A percentile compares a stretch with the other conserved stretches of the same genome.
Evolutionary conservation across 2,113 vertebrate genomes (phyloP).

Genomic region (Pao palembangensis): DNA sequence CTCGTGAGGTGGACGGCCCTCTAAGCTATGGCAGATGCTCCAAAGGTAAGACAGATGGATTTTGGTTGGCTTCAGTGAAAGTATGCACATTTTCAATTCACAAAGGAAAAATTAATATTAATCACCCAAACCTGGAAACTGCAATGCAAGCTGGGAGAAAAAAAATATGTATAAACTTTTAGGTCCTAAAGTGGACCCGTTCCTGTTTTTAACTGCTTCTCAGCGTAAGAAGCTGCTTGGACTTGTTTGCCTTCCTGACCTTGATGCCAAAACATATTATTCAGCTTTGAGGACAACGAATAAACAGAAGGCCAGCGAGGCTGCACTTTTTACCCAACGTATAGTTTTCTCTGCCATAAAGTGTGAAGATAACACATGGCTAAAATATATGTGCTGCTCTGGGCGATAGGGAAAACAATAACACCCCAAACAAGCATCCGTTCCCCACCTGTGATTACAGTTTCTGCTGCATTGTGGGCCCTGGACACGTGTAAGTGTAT

Average conservation of each 20-base stretch:
- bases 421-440: slow-evolving; percentile 3
- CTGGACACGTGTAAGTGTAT: slow-evolving; percentile 16
- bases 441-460: slow-evolving; percentile 2
- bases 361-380: slow-evolving; percentile 3
- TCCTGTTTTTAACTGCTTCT: slow-evolving; percentile 2
- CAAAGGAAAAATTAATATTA: slow-evolving; percentile 59
- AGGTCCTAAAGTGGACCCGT: neutral
- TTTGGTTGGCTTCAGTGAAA: slow-evolving; percentile 46
- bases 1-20: slow-evolving; percentile 72
- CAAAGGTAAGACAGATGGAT: slow-evolving; percentile 79
- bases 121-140: slow-evolving; percentile 42
- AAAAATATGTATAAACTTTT: neutral
- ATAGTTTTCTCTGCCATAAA: slow-evolving; percentile 9
- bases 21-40: slow-evolving; percentile 78
- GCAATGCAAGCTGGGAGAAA: neutral
- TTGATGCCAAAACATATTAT: slow-evolving; percentile 9
- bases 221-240: neutral
- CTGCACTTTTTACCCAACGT: neutral
- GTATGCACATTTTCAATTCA: slow-evolving; percentile 60
- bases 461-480: slow-evolving; percentile 8
- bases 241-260: slow-evolving; percentile 5
- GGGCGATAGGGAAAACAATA: slow-evolving; percentile 21
- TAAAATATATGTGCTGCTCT: slow-evolving; percentile 4
- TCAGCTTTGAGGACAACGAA: neutral
- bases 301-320: neutral